Conservation (phyloP, 2,888 invertebrate species). For the Stomorhina lunata region DNA sequence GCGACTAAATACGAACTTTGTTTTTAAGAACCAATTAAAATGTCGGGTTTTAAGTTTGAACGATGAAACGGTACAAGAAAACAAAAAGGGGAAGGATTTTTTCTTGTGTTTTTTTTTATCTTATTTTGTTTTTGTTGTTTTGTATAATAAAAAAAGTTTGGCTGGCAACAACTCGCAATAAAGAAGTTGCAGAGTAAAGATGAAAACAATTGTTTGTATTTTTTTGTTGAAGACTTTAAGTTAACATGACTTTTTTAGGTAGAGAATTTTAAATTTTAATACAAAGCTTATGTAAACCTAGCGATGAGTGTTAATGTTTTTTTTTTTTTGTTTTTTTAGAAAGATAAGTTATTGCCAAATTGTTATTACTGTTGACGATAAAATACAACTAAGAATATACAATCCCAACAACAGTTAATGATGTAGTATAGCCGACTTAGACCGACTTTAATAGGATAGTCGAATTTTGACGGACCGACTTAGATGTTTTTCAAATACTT, state of each 20-base stretch:
- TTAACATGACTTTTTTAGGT: conserved; percentile 1
- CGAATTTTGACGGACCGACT: too few relatives aligned
- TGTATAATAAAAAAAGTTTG: not conserved
- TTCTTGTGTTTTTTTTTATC: conserved; percentile 1
- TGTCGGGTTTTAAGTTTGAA: not conserved
- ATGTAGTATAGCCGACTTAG: too few relatives aligned
- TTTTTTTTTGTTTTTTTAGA: too few relatives aligned
- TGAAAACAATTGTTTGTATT: not conserved
- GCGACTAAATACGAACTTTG: conserved; percentile 30
- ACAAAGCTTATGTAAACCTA: too few relatives aligned
- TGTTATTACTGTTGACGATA: too few relatives aligned
- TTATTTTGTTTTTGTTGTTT: not conserved
- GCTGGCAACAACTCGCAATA: conserved; percentile 33
- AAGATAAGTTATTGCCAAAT: too few relatives aligned
- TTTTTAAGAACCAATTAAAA: conserved; percentile 26
- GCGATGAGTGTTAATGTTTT: too few relatives aligned
- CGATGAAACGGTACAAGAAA: not conserved
- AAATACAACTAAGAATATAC: too few relatives aligned
- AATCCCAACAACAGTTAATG: too few relatives aligned
- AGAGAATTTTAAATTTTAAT: not conserved
- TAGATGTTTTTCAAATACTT: too few relatives aligned
- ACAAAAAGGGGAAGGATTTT: conserved; percentile 48
- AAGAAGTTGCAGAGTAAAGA: not conserved
- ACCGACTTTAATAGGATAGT: too few relatives aligned
- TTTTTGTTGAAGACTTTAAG: not conserved